Base-by-base conservation (phyloP, 1,140 invertebrate genomes). In the Penaeus vannamei region DNA sequence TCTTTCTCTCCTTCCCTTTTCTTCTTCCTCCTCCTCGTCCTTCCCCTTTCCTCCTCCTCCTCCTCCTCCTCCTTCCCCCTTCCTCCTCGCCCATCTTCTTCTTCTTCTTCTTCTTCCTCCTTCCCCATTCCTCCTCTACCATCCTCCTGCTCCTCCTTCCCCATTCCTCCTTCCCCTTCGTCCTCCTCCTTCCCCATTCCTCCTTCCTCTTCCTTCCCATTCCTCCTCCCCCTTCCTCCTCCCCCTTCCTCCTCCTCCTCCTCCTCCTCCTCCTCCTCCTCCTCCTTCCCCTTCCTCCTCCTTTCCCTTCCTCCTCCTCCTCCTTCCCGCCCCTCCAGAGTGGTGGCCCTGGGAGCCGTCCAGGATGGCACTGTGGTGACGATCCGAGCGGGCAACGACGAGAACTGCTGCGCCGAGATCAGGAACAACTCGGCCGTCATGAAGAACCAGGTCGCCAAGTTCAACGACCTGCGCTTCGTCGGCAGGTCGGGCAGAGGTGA, bases 401-500 rank as follows among this genome's bases (percentile, higher is more conserved):
- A 85, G 66, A 85, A 85, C 66, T 85, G 66, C 46, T 85, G 84
- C 69, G 84, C 84, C 12, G 84, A 85, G 42, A 72, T 85, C 10
- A 66, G 84, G 17, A 85, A 85, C 66, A 85, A 85, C 84, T 85
- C 84, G 1, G 66, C 84, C 42, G 29, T 85, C 66, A 85, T 85
- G n/a, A 85, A 85, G 84, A 72, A 85, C 84, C 84, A 85, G 69
- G 84, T 85, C 46, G 84, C 84, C 42, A 85, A 85, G 66, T 85
- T 85, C 23, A 85, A 85, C 20, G 84, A 85, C 69, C 84, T 85
- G 22, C 84, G 84, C 66, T 85, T 85, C 69, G 84, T 85, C 66
- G 84, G 84, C 5, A 85, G 84, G 66, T 85, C 84, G 20, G 84
- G 84, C 84, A 85, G 84, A 85, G 84, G 84, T 85, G 4, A 72